Percentiles rank a stretch among this genome's conserved stretches.
phyloP scores from a whole-genome alignment of 2,113 vertebrate genomes.

The Scortum barcoo region DNA sequence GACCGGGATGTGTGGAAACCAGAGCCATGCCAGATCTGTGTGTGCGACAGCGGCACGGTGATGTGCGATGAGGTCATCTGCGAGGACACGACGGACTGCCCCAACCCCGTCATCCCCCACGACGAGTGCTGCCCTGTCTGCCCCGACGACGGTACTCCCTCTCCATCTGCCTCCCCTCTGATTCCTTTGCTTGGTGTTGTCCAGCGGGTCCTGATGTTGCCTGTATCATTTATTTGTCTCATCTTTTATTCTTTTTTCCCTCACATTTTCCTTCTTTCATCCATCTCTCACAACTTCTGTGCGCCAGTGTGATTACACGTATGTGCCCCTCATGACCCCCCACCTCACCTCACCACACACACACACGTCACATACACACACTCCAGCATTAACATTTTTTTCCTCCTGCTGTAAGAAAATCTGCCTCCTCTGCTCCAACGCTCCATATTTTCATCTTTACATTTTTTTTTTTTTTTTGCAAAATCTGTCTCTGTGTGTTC shows the following conservation, averaged over 20 bases:
- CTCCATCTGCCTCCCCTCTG: too few relatives aligned
- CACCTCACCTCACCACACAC: not conserved
- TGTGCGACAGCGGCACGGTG: constrained; percentile 92
- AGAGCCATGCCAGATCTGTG: constrained; percentile 91
- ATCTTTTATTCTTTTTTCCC: not conserved
- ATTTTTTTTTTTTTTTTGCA: not conserved
- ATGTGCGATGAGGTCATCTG: constrained; percentile 94
- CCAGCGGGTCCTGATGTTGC: not conserved
- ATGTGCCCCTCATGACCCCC: not conserved
- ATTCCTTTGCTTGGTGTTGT: not conserved
- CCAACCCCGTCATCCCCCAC: constrained; percentile 85
- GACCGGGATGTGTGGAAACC: constrained; percentile 95
- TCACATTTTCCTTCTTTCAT: not conserved
- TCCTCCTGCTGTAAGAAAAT: not conserved
- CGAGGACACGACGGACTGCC: constrained; percentile 86
- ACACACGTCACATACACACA: not conserved
- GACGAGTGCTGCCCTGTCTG: constrained; percentile 92
- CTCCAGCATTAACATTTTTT: not conserved
- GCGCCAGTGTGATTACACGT: not conserved
- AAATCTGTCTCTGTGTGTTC: not conserved
- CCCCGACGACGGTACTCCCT: constrained; percentile 83
- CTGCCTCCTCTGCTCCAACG: not conserved
- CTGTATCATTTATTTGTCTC: too few relatives aligned
- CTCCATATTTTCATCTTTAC: not conserved
- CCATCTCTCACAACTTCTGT: not conserved